Base-by-base conservation (phyloP, 2,797 vertebrate genomes). In the Pseudomugil tenellus region DNA sequence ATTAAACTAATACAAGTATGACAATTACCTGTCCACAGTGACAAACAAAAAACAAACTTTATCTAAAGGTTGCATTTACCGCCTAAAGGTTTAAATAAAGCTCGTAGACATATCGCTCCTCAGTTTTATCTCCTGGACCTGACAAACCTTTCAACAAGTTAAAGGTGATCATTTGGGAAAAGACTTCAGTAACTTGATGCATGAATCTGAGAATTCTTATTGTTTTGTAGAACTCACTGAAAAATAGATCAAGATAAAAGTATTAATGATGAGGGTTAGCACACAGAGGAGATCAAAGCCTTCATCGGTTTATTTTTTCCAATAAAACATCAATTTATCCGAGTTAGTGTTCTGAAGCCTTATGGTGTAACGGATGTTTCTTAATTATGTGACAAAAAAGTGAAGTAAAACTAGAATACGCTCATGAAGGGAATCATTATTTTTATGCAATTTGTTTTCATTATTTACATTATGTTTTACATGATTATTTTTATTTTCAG, bases 191-290 rank as follows among this genome's bases (percentile, higher is more conserved):
- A 23, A 53, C 46, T 25, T 77, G 73, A 89, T 64, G 8, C 9
- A 86, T 54, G 74, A 57, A 72, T 76, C 70, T 67, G 58, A 61
- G 52, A 43, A 64, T 48, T 26, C 4, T 39, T 64, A 79, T 81
- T 80, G 69, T 88, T 81, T 58, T 73, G 29, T 60, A 58, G 25
- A 37, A 19, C 39, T 78, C 41, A 69, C 34, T 28, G 63, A 46
- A 74, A 80, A 56, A 46, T 60, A 56, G 3, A 77, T 80, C 65
- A 83, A 87, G 62, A 55, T 80, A 67, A 66, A 58, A 77, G 1
- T 21, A 69, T 57, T 16, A 43, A 35, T 28, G 64, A 77, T 65
- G 56, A 69, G 34, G 10, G 17, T n/a, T 51, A n/a, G 13, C 4
- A 21, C 16, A 59, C 12, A 59, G 67, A 59, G 29, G 35, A 76